Base-by-base conservation (phyloP, 2,113 vertebrate species). In the Peromyscus polionotus region DNA sequence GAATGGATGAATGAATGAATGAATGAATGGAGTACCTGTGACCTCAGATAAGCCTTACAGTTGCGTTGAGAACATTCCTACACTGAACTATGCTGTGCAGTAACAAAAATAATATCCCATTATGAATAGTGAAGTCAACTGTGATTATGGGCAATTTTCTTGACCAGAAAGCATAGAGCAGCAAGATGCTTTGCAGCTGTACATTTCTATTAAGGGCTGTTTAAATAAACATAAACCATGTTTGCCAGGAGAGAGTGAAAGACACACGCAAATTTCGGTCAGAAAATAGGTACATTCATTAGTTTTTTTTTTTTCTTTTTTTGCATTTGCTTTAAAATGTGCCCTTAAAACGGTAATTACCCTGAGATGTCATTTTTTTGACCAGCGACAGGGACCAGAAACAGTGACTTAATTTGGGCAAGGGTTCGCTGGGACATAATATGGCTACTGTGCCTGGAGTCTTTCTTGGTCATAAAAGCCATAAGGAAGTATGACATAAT, bases 401-500 rank as follows among this genome's bases (percentile, higher is more conserved):
- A 97, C 31, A 85, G 96, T 96, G 94, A 97, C 95, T 97, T 97
- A 95, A 97, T 97, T 95, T 97, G 93, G 96, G 93, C 94, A 93
- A 39, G 84, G 90, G 87, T 94, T 97, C 88, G 22, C 94, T 96
- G 89, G 95, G 87, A 95, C 79, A 98, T 97, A 98, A 98, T 97
- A 97, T 95, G 96, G 96, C 97, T 98, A 98, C 97, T 98, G 97
- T 98, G 95, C 94, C 97, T 98, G 87, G 87, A 96, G 93, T 96
- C 94, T 92, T 95, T 97, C 96, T 97, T 96, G 91, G 96, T 97
- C 96, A 97, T 97, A 97, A 97, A 97, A 96, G 83, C 89, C 95
- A 88, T 96, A 97, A 98, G 96, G 97, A 98, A 97, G 96, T 91
- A 98, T 98, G 98, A 98, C 96, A 95, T 98, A 96, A 97, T 85